Conservation (phyloP, 2,113 vertebrate genomes). For the Bufo gargarizans region DNA sequence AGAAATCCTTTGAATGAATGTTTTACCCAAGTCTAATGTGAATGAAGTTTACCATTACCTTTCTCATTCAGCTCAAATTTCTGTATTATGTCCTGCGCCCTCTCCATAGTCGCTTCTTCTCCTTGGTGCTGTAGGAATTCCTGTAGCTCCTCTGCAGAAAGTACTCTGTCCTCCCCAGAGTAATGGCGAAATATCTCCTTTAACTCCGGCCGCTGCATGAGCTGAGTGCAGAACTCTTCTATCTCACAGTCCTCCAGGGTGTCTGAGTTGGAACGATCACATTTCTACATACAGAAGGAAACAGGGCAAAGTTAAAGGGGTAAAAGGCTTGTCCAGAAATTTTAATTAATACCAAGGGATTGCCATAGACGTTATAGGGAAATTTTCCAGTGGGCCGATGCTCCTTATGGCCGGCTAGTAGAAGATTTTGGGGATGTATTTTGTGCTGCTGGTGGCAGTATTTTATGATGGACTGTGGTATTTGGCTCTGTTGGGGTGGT, state of each 20-base stretch:
- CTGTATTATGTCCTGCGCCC: slow-evolving; percentile 77
- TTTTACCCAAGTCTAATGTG: background rate
- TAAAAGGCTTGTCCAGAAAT: too few species aligned
- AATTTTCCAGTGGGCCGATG: too few species aligned
- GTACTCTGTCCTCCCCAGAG: slow-evolving; percentile 82
- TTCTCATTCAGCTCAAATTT: slow-evolving; percentile 87
- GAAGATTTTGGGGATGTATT: too few species aligned
- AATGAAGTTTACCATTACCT: slow-evolving; percentile 70
- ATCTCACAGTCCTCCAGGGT: slow-evolving; percentile 88
- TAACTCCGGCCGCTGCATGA: slow-evolving; percentile 89
- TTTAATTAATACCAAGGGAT: background rate
- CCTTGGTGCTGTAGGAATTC: slow-evolving; percentile 92
- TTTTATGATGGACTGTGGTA: too few species aligned
- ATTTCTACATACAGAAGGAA: slow-evolving; percentile 74
- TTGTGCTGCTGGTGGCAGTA: too few species aligned
- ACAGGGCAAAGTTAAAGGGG: background rate
- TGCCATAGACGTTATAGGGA: too few species aligned
- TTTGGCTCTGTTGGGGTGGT: too few species aligned
- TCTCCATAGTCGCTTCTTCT: slow-evolving; percentile 78
- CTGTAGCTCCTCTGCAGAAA: slow-evolving; percentile 82
- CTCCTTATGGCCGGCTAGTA: too few species aligned
- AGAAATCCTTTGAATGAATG: background rate
- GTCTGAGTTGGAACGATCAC: slow-evolving; percentile 81
- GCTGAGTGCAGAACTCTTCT: slow-evolving; percentile 87
- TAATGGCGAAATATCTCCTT: slow-evolving; percentile 85